A percentile compares a stretch with the other conserved stretches of the same genome.
phyloP scores from a whole-genome alignment of 1,140 invertebrate species.

The Mya arenaria region DNA sequence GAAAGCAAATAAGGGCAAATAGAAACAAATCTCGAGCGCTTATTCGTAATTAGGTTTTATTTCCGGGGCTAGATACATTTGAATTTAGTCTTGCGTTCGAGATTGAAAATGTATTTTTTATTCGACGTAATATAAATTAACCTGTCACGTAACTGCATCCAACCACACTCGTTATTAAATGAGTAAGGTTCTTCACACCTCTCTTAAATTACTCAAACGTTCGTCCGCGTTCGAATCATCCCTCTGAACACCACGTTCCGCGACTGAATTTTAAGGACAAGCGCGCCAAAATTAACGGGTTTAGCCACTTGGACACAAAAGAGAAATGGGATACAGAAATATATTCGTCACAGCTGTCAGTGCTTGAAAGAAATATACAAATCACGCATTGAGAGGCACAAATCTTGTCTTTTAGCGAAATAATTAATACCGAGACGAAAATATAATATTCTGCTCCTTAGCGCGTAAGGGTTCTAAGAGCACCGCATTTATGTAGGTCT shows the following conservation, averaged over 20 bases:
- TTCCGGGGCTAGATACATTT: constrained; percentile 16
- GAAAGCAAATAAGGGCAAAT: constrained; percentile 47
- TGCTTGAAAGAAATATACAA: constrained; percentile 31
- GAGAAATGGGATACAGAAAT: constrained; percentile 40
- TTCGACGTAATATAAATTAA: constrained; percentile 11
- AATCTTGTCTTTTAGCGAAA: constrained; percentile 50
- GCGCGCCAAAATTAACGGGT: constrained; percentile 35
- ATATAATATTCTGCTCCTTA: too few relatives aligned
- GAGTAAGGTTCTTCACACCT: not conserved
- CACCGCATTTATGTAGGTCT: too few relatives aligned
- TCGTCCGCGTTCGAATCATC: not conserved
- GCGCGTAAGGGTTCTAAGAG: too few relatives aligned
- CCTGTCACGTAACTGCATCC: constrained; percentile 20
- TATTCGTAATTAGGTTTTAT: constrained; percentile 38
- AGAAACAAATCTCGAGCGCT: constrained; percentile 40
- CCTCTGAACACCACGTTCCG: not conserved
- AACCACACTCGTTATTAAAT: not conserved
- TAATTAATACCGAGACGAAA: constrained; percentile 52
- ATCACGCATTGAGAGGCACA: constrained; percentile 36
- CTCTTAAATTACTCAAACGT: not conserved
- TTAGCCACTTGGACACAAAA: not conserved
- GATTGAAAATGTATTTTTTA: constrained; percentile 10
- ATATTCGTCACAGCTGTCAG: constrained; percentile 47
- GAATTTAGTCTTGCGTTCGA: constrained; percentile 13
- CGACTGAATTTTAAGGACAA: not conserved